Evolutionary conservation across 2,888 invertebrate species (phyloP).

Genomic region (Auanema sp.): DNA sequence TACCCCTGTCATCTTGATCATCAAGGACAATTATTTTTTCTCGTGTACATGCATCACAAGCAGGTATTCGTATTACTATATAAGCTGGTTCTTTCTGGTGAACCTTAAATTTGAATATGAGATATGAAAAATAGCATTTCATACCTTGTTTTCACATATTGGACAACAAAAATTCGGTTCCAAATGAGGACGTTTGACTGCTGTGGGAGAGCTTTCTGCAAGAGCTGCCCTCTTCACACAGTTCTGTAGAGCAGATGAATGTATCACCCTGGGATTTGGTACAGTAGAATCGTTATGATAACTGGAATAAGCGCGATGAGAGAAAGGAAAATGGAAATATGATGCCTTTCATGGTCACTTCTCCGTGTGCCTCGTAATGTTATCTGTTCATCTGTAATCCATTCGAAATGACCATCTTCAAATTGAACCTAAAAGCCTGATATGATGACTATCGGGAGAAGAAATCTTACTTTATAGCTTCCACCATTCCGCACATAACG

Average conservation of each 20-base stretch:
- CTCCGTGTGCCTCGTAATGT: conserved; percentile 14
- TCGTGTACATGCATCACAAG: conserved; percentile 51
- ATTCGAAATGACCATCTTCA: conserved; percentile 46
- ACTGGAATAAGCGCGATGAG: neutral
- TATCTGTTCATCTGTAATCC: conserved; percentile 41
- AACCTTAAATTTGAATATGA: conserved; percentile 22
- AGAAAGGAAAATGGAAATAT: neutral
- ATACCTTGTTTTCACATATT: conserved; percentile 48
- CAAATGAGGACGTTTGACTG: conserved; percentile 13
- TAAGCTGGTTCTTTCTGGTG: conserved; percentile 52
- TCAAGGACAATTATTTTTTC: conserved; percentile 51
- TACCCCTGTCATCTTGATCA: conserved; percentile 23
- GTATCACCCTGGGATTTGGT: conserved; percentile 8
- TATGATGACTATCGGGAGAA: neutral
- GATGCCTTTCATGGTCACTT: conserved; percentile 20
- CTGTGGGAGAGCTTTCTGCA: conserved; percentile 10
- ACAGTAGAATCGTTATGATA: conserved; percentile 8
- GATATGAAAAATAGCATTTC: neutral
- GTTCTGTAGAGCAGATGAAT: conserved; percentile 1
- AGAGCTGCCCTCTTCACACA: conserved; percentile 23
- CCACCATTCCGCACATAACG: conserved; percentile 23
- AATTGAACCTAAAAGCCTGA: conserved; percentile 39
- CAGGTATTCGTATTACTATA: conserved; percentile 56
- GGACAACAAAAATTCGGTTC: conserved; percentile 48
- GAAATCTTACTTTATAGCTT: conserved; percentile 9